Evolutionary conservation across 1,140 invertebrate genomes (phyloP), one percentile per base, ranked within the genome.

Genomic region (Sweltsa coloradensis): DNA sequence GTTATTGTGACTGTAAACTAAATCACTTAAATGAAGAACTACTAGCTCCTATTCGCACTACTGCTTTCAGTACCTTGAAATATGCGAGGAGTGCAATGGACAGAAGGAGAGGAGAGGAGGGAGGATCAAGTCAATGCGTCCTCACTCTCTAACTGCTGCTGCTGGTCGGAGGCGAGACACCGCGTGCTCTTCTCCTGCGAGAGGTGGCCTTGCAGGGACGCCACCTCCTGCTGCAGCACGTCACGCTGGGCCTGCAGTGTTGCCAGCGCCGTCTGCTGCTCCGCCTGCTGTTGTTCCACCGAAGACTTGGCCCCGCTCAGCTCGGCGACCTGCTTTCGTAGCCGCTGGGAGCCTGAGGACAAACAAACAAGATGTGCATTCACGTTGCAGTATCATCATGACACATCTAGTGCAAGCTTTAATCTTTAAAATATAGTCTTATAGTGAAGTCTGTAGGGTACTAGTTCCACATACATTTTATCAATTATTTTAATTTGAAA

Each of bases 241-340:
- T 87, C 83, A 50, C 86, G 75, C 57, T 86, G 80, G 9, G 73
- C 69, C 58, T 89, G 82, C 11, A 92, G 63, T 36, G 72, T 75
- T 6, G 80, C 73, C 45, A 89, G 61, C 47, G 86, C 79, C 5
- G 80, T 75, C 55, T 78, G 79, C 41, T 83, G 61, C 51, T 91
- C 89, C 36, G 70, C 74, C 1, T 83, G 73, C 58, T 78, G 74
- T 59, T 87, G 79, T 55, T 93, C 89, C 13, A 82, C 78, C 14
- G 82, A 81, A 41, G 84, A 76, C 56, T 85, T 77, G 0, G 79
- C 79, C 21, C 88, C 79, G 1, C 80, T 84, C n/a, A 94, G 61
- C 61, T 97, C 93, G 5, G 83, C 81, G 37, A 84, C 80, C 62
- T 85, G 81, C 60, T 96, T 96, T 47, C 91, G 79, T 19, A 92